Evolutionary conservation across 2,888 invertebrate species (phyloP).

Genomic region (Amorpha juglandis): DNA sequence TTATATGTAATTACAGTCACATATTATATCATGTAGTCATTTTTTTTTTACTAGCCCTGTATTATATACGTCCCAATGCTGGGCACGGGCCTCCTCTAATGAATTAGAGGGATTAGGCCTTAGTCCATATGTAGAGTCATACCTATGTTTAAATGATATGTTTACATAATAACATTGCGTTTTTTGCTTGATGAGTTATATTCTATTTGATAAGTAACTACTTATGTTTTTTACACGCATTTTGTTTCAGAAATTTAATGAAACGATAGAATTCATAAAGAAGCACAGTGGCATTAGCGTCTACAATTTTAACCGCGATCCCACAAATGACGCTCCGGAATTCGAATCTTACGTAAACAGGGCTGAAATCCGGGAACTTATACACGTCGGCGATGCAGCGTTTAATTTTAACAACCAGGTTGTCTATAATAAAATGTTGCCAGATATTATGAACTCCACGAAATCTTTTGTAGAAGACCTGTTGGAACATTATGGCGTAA

Average conservation of each 20-base stretch:
- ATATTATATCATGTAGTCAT: too few species aligned
- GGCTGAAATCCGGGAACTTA: neutral
- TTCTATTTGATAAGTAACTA: too few species aligned
- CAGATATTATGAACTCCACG: conserved; percentile 88
- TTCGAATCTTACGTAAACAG: conserved; percentile 2
- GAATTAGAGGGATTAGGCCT: too few species aligned
- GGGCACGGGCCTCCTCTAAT: too few species aligned
- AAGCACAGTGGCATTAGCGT: conserved; percentile 52
- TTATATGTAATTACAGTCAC: too few species aligned
- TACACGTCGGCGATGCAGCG: conserved; percentile 46
- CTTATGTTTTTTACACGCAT: too few species aligned
- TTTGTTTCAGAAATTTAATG: conserved; percentile 60
- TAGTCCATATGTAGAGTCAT: too few species aligned
- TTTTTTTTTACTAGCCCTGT: too few species aligned
- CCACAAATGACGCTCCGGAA: conserved; percentile 44
- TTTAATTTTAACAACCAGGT: conserved; percentile 58
- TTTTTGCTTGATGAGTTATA: too few species aligned
- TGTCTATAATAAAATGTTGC: conserved; percentile 86
- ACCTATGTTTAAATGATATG: too few species aligned
- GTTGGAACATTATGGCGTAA: conserved; percentile 85
- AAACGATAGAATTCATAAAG: conserved; percentile 63
- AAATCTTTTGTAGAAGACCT: conserved; percentile 85
- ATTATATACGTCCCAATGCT: too few species aligned
- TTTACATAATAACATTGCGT: too few species aligned
- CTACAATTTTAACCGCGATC: conserved; percentile 52